Base-by-base conservation (phyloP, 2,113 vertebrate species). In the Notothenia rossii region DNA sequence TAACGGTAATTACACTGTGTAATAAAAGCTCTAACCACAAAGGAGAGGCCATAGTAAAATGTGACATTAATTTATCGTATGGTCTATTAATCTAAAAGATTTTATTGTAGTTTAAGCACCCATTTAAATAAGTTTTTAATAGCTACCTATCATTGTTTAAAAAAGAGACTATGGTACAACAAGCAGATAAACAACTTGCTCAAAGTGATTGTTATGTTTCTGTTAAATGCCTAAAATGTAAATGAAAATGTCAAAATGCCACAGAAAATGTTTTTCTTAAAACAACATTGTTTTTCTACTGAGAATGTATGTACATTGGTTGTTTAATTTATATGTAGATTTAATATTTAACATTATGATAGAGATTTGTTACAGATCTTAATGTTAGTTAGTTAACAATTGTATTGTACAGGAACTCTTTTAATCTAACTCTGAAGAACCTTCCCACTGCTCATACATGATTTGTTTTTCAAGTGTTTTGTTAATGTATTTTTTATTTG, bases 311-410 rank as follows among this genome's bases (percentile, higher is more conserved):
- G 86, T 89, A 87, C 33, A 90, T 85, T 68, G 82, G 50, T 79
- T 86, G 20, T 89, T 91, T 92, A 85, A 90, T 90, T 93, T 90
- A 92, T 92, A 75, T 76, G 72, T 73, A 88, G 74, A 81, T 79
- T 83, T 69, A 29, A 67, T 90, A 86, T 86, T 91, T 86, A 90
- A 88, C 63, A 84, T 72, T 40, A 29, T 86, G 51, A 53, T 48
- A 62, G 8, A 74, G 46, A 29, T 29, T 29, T 4, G 29, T 29
- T 29, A 29, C 29, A 29, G 3, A 79, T 40, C 7, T 22, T 43
- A 48, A 43, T 72, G 49, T 68, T 62, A 22, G 60, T 15, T 68
- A 70, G 53, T 75, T 73, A 61, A 67, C 56, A 2, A 74, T 81
- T 81, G 69, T 5, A 88, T 66, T 84, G 85, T 81, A 89, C 81